Base-by-base conservation (phyloP, 2,113 vertebrate species). In the Peromyscus californicus region DNA sequence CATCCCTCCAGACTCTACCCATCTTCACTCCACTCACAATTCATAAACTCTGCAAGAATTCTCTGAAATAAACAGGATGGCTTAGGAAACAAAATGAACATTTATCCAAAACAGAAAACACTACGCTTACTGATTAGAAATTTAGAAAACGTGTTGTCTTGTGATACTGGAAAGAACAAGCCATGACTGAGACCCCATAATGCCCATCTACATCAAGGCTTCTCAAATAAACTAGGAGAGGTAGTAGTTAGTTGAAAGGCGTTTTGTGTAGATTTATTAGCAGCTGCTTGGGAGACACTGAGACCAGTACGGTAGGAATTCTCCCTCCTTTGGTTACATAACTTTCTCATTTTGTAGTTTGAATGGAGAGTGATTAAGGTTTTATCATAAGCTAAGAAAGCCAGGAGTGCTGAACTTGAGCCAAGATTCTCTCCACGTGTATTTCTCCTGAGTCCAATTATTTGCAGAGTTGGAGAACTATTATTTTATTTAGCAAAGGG, bases 381-480 rank as follows among this genome's bases (percentile, higher is more conserved):
- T 95, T 97, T n/a, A 87, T 91, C 86, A 93, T 51, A 90, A 95
- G 51, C 22, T 75, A 48, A 65, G 48, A 80, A 96, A 92, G 39
- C 84, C 0, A 1, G 54, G 61, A 95, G 74, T 26, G 42, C 51
- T 86, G 59, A 94, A 86, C 39, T 86, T 76, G 31, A 65, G 45
- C 91, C 94, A 94, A 96, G 82, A 80, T 59, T 85, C 48, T 84
- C 33, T 87, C 72, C 63, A 15, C 0, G 0, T 33, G 19, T 7
- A 69, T 89, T 78, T 42, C 82, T 92, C 87, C 78, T 59, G 42
- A 84, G 83, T 67, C 87, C 63, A 91, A 94, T 96, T 96, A 95
- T 63, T 91, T 90, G 74, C n/a, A 87, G 45, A 15, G 79, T 89
- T 88, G 76, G 39, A 86, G 48, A 90, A 72, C 70, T 86, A 74